Evolutionary conservation across 92 coral and sea anemone species (phyloP).

Genomic region (Heteractis magnifica): DNA sequence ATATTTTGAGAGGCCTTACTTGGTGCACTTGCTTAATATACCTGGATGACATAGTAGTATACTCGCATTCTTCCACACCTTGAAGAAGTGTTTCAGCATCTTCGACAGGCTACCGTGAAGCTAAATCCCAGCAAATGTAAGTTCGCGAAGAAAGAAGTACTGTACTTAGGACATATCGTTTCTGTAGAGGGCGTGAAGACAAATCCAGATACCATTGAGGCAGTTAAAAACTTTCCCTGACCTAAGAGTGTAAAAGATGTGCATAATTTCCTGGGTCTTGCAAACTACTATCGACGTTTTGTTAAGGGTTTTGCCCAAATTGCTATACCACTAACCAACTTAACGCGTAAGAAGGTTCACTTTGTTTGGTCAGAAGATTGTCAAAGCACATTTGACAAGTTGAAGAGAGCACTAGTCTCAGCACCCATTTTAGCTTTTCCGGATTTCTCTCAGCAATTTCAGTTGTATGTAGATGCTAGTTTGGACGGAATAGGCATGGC

Average conservation of each 20-base stretch:
- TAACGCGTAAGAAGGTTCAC: conserved; percentile 24
- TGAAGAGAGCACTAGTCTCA: conserved; percentile 32
- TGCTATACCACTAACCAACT: conserved; percentile 40
- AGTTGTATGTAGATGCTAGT: conserved; percentile 50
- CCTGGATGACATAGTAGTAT: conserved; percentile 49
- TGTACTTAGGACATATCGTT: conserved; percentile 58
- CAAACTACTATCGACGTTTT: conserved; percentile 57
- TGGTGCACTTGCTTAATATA: conserved; percentile 41
- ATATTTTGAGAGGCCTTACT: conserved; percentile 33
- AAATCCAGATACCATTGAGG: conserved; percentile 47
- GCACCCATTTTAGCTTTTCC: conserved; percentile 55
- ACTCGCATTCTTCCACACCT: conserved; percentile 38
- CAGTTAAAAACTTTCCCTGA: conserved; percentile 46
- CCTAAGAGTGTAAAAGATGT: conserved; percentile 52
- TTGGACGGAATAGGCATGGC: conserved; percentile 43
- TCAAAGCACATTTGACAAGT: conserved; percentile 30
- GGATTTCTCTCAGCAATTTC: conserved; percentile 33
- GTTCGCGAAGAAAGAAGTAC: conserved; percentile 38
- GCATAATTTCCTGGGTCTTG: conserved; percentile 54
- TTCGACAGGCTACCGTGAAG: conserved; percentile 49
- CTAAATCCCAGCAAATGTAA: conserved; percentile 58
- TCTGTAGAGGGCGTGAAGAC: conserved; percentile 48
- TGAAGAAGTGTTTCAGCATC: conserved; percentile 39
- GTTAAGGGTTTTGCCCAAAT: conserved; percentile 48
- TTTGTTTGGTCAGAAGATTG: conserved; percentile 42